Evolutionary conservation across 2,113 vertebrate species (phyloP).

Genomic region (Gobio gobio): DNA sequence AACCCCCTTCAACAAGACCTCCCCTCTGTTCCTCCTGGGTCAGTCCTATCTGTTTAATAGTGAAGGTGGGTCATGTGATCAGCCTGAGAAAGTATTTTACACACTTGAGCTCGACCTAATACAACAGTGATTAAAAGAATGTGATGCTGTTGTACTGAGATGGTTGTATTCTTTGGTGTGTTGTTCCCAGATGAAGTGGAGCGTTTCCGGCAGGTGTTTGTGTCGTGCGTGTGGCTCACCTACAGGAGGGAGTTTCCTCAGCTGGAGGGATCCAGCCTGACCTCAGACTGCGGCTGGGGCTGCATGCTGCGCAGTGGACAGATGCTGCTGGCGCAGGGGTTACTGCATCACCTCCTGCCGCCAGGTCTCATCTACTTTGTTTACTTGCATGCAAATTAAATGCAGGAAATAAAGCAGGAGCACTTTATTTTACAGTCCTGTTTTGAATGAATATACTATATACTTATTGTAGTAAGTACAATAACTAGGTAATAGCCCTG

Average conservation of each 20-base stretch:
- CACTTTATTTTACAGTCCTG: too few species aligned
- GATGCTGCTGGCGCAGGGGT: conserved; percentile 91
- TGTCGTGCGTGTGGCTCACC: conserved; percentile 87
- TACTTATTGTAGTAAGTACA: too few species aligned
- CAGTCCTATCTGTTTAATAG: conserved; percentile 80
- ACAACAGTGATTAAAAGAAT: too few species aligned
- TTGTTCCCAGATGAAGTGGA: conserved; percentile 80
- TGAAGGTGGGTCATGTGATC: conserved; percentile 74
- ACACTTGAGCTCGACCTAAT: too few species aligned
- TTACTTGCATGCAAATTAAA: neutral
- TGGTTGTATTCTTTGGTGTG: neutral
- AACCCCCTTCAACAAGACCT: conserved; percentile 86
- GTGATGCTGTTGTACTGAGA: too few species aligned
- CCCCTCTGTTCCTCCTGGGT: conserved; percentile 82
- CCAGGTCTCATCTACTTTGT: conserved; percentile 69
- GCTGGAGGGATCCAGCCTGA: conserved; percentile 83
- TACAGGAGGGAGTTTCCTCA: conserved; percentile 89
- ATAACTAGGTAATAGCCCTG: too few species aligned
- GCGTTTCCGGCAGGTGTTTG: conserved; percentile 81
- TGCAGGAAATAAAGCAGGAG: neutral
- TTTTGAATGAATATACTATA: too few species aligned
- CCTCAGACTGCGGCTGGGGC: conserved; percentile 93
- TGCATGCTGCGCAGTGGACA: conserved; percentile 92
- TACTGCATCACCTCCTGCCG: conserved; percentile 84
- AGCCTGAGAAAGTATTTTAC: neutral